Evolutionary conservation across 2,888 invertebrate species (phyloP).

Genomic region (Lasioglossum marginatum): DNA sequence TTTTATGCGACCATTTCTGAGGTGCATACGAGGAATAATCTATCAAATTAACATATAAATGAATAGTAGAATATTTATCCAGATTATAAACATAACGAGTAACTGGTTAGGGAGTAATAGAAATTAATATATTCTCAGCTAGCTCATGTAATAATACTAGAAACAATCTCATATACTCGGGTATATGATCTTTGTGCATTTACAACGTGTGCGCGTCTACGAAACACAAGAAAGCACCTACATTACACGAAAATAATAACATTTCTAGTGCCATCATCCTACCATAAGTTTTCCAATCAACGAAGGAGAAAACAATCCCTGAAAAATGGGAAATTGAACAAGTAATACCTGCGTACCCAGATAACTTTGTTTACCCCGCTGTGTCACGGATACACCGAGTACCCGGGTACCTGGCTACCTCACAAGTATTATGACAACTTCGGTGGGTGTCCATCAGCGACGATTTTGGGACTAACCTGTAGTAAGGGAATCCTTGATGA

Average conservation of each 20-base stretch:
- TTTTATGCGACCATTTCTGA: not conserved
- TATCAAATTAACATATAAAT: not conserved
- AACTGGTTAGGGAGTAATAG: not conserved
- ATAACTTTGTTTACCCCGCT: not conserved
- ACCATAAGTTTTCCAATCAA: not conserved
- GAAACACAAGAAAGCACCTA: not conserved
- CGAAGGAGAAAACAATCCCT: no score
- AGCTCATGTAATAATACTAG: not conserved
- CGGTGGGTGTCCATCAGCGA: not conserved
- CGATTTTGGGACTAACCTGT: conserved; percentile 82
- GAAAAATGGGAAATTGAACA: not conserved
- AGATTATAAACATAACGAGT: not conserved
- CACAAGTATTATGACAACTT: not conserved
- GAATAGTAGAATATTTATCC: not conserved
- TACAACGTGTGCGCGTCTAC: not conserved
- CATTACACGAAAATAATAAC: not conserved
- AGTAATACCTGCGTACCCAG: not conserved
- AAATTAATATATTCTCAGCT: not conserved
- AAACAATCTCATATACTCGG: not conserved
- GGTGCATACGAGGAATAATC: not conserved
- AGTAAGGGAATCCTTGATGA: conserved; percentile 96
- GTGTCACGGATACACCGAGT: not conserved
- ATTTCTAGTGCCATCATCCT: not conserved
- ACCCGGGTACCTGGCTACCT: not conserved
- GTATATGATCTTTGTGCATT: not conserved